These are phyloP conservation scores for Meiosimyza decipiens DNA, from an alignment of 2,888 invertebrate genomes.

Conservation along the genomic window DNA sequence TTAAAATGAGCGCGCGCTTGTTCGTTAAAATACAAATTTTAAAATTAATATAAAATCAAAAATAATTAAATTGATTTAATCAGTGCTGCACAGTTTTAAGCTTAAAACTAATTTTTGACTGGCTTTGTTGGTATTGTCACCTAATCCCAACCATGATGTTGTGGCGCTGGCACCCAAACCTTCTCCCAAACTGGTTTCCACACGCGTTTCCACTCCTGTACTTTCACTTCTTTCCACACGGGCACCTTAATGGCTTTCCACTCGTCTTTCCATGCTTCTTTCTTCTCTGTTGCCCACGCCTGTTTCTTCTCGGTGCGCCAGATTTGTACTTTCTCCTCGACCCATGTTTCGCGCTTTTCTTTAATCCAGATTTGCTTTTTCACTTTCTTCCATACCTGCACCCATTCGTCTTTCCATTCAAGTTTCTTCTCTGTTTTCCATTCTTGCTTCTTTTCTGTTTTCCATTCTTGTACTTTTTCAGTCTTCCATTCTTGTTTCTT, in stretches of 20 bases:
- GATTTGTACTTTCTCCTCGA: constrained; percentile 80
- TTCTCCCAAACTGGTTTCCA: constrained; percentile 82
- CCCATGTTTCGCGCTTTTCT: constrained; percentile 77
- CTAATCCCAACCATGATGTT: constrained; percentile 65
- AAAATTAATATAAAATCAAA: background rate
- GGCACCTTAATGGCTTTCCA: constrained; percentile 77
- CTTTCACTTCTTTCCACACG: constrained; percentile 72
- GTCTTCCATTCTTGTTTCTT: constrained; percentile 76
- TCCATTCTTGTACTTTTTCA: constrained; percentile 77
- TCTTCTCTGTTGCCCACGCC: constrained; percentile 79
- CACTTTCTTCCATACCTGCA: constrained; percentile 76
- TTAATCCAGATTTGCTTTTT: constrained; percentile 76
- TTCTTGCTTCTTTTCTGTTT: constrained; percentile 80
- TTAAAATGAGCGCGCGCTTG: constrained; percentile 20
- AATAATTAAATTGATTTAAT: background rate
- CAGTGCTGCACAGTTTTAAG: constrained; percentile 4
- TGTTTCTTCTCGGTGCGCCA: constrained; percentile 84
- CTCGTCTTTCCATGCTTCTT: constrained; percentile 73
- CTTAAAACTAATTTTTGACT: background rate
- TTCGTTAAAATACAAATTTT: no score
- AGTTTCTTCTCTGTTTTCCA: constrained; percentile 83
- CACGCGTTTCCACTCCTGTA: constrained; percentile 73
- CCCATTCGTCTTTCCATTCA: constrained; percentile 80
- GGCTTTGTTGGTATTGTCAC: background rate
- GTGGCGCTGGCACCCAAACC: constrained; percentile 85